phyloP scores from a whole-genome alignment of 2,888 invertebrate species.

The Exocentrus adspersus region DNA sequence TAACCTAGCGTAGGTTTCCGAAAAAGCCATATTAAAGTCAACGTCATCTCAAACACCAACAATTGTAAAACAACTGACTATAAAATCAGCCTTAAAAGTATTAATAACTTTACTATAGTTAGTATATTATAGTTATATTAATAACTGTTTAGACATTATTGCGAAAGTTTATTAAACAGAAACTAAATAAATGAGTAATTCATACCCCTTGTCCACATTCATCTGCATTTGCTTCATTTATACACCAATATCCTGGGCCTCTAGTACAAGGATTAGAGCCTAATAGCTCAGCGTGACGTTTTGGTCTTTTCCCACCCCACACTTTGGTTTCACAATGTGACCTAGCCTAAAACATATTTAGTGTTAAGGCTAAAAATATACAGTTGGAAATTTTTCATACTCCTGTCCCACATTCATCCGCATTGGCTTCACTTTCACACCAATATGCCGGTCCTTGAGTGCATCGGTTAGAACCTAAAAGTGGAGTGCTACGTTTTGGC shows the following conservation, averaged over 20 bases:
- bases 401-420: slow-evolving; percentile 59
- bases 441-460: slow-evolving; percentile 81
- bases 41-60: too few species aligned
- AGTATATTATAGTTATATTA: too few species aligned
- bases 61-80: too few species aligned
- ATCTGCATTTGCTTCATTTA: slow-evolving; percentile 62
- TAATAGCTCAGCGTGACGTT: background rate
- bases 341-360: slow-evolving; percentile 8
- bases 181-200: too few species aligned
- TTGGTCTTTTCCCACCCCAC: slow-evolving; percentile 22
- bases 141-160: too few species aligned
- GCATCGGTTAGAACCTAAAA: slow-evolving; percentile 5
- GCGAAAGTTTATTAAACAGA: too few species aligned
- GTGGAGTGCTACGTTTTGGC: background rate
- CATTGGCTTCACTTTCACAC: slow-evolving; percentile 69
- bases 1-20: too few species aligned
- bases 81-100: too few species aligned
- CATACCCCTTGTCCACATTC: slow-evolving; percentile 56
- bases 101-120: too few species aligned
- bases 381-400: slow-evolving; percentile 25
- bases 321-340: slow-evolving; percentile 22
- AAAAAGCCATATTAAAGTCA: too few species aligned
- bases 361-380: slow-evolving; percentile 27
- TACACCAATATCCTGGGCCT: slow-evolving; percentile 83
- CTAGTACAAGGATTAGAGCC: slow-evolving; percentile 62